Evolutionary conservation across 1,140 invertebrate species (phyloP).

Genomic region (Paraescarpia echinospica): DNA sequence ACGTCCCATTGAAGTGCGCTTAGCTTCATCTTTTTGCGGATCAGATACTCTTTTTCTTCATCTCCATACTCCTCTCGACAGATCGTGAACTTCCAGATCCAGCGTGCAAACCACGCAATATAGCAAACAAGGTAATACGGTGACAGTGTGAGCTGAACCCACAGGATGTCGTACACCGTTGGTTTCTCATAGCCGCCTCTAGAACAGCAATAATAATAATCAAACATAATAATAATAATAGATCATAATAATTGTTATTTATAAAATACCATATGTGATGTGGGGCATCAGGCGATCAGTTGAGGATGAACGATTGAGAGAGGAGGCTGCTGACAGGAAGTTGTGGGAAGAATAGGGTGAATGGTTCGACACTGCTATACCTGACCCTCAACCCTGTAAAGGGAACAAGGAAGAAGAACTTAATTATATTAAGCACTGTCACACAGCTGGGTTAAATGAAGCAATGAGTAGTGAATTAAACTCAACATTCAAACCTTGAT

Average conservation of each 20-base stretch:
- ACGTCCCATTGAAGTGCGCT: conserved; percentile 64
- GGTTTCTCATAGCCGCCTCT: conserved; percentile 86
- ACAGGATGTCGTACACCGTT: conserved; percentile 73
- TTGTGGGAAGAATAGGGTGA: too few relatives aligned
- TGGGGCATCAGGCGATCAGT: too few relatives aligned
- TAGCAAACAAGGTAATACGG: conserved; percentile 73
- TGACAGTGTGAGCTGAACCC: conserved; percentile 77
- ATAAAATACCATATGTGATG: too few relatives aligned
- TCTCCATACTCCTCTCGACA: conserved; percentile 73
- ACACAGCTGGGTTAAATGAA: too few relatives aligned
- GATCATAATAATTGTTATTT: background rate
- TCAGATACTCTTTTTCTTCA: conserved; percentile 82
- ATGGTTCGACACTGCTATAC: too few relatives aligned
- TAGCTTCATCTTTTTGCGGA: conserved; percentile 75
- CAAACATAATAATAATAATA: conserved; percentile 11
- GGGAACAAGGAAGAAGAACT: too few relatives aligned
- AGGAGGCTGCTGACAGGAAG: too few relatives aligned
- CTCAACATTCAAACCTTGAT: too few relatives aligned
- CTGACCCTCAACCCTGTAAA: too few relatives aligned
- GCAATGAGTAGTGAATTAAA: too few relatives aligned
- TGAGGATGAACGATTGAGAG: too few relatives aligned
- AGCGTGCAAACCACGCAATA: conserved; percentile 73
- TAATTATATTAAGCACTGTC: too few relatives aligned
- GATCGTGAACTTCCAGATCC: conserved; percentile 81
- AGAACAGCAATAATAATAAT: conserved; percentile 30